Evolutionary conservation across 2,888 invertebrate genomes (phyloP).

Genomic region (Clistopyga incitator): DNA sequence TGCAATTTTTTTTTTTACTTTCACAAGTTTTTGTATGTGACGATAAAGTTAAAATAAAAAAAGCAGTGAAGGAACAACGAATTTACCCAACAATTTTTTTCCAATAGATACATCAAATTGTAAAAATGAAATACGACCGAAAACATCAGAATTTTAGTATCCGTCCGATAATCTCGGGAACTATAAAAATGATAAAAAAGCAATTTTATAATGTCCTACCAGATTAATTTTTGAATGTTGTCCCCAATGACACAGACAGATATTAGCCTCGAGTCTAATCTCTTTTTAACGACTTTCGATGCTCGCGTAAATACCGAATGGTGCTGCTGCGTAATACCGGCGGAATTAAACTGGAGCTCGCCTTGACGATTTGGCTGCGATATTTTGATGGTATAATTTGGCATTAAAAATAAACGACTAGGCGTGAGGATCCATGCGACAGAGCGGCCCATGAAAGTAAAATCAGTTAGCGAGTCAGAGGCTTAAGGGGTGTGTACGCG

Average conservation of each 20-base stretch:
- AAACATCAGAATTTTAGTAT: neutral
- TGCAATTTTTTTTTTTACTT: no score
- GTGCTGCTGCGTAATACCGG: neutral
- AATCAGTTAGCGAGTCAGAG: neutral
- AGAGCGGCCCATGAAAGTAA: neutral
- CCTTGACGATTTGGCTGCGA: neutral
- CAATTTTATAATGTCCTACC: neutral
- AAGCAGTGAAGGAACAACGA: no score
- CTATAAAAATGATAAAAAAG: neutral
- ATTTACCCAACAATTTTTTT: no score
- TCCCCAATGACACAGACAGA: neutral
- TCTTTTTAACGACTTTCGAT: neutral
- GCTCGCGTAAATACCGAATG: neutral
- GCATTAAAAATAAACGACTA: neutral
- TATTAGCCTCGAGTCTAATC: neutral
- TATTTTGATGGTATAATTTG: neutral
- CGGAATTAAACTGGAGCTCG: neutral
- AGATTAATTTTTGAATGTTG: neutral
- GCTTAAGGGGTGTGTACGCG: conserved; percentile 11
- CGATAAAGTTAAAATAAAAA: no score
- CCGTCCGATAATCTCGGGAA: neutral
- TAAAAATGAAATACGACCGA: no score
- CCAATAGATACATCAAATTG: no score
- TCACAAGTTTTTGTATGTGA: no score
- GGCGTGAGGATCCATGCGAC: neutral